Percentiles rank a stretch among this genome's conserved stretches.
Conservation (phyloP, 1,140 invertebrate genomes). For the Drosophila miranda region DNA sequence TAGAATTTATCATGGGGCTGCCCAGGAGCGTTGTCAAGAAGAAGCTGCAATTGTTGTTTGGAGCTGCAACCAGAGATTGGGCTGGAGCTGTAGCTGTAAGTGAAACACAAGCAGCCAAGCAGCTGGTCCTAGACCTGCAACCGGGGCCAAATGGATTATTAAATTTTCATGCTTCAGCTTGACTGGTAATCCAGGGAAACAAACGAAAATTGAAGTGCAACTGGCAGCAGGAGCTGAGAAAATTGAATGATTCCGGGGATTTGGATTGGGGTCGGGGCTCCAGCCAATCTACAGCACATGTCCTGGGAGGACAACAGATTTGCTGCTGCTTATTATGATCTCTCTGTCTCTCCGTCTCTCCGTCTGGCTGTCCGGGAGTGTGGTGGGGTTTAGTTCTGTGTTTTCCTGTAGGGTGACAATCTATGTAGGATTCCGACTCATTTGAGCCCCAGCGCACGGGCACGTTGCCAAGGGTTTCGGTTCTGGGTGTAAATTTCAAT, state of each 20-base stretch:
- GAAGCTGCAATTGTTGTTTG: conserved; percentile 3
- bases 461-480: conserved; percentile 40
- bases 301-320: conserved; percentile 35
- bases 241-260: conserved; percentile 40
- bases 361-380: background rate
- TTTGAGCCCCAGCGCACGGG: conserved; percentile 46
- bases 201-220: conserved; percentile 69
- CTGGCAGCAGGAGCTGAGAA: conserved; percentile 26
- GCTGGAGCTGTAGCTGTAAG: background rate
- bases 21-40: conserved; percentile 10
- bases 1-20: conserved; percentile 43
- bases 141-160: conserved; percentile 55
- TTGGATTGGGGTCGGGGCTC: conserved; percentile 19
- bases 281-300: conserved; percentile 47
- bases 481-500: conserved; percentile 72
- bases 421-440: conserved; percentile 45
- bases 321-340: conserved; percentile 44
- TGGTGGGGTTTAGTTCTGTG: conserved; percentile 10
- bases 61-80: no score
- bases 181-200: conserved; percentile 70
- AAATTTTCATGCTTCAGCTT: conserved; percentile 75
- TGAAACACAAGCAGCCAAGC: background rate
- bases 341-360: conserved; percentile 7
- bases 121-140: conserved; percentile 25
- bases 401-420: conserved; percentile 26